Evolutionary conservation across 2,797 vertebrate species (phyloP), one percentile per base, ranked within the genome.

Genomic region (Poeciliopsis infans): DNA sequence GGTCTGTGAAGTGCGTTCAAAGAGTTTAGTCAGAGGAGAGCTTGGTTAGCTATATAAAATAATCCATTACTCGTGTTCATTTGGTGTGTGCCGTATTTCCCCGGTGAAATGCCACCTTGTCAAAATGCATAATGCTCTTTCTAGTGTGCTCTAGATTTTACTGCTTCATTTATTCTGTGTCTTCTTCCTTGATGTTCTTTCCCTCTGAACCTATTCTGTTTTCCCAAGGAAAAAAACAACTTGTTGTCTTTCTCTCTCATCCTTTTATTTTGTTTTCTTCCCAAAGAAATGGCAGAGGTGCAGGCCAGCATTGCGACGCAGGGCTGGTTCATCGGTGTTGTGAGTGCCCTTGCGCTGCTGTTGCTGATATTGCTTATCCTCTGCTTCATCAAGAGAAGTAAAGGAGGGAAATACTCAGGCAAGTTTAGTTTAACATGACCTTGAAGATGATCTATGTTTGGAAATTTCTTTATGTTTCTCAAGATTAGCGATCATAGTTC

Each of bases 331-430:
- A 98, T 98, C 0, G 97, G 96, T 0, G 94, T 98, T 7, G 95
- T 98, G 85, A 97, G 97, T 0, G 96, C 96, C 81, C 78, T 97
- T 1, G 94, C 97, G 28, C 94, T 98, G 76, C 87, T 98, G 79
- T 91, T 98, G 41, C 94, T 98, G 66, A 78, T 97, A 33, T 89
- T 98, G 81, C 96, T 98, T 61, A 96, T 97, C 82, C 95, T 98
- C 82, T 98, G 97, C 95, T 97, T 98, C 88, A 96, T 98, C 92
- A 97, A 97, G 90, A 97, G 97, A 83, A 97, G 95, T 93, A 97
- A 98, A 94, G 97, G 97, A 2, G 97, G 97, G 72, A 98, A 98
- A 80, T 98, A 98, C 90, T 98, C 97, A 91, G 97, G 97, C 84
- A 91, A 89, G 89, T 84, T 75, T 8, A 49, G 45, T 20, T 45